phyloP scores from a whole-genome alignment of 2,113 vertebrate genomes.

The human region GRCh38 chr20:15688501-15689000 shows the following conservation, averaged over 20 bases:
- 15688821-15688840: neutral
- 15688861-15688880: neutral
- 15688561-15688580: neutral
- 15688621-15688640: neutral
- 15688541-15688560: neutral
- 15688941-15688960: neutral
- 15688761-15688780: neutral
- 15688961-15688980: neutral
- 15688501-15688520: neutral
- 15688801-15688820: neutral
- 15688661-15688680: neutral
- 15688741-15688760: neutral
- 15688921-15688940: neutral
- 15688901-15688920: neutral
- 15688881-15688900: neutral
- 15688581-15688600: neutral
- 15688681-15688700: neutral
- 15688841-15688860: neutral
- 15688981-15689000: neutral
- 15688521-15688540: neutral
- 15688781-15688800: neutral
- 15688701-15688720: conserved; percentile 23
- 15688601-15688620: neutral
- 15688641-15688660: conserved; percentile 11
- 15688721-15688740: conserved; percentile 34